Evolutionary conservation across 2,888 invertebrate genomes (phyloP).

Genomic region (Heliconius aoede): DNA sequence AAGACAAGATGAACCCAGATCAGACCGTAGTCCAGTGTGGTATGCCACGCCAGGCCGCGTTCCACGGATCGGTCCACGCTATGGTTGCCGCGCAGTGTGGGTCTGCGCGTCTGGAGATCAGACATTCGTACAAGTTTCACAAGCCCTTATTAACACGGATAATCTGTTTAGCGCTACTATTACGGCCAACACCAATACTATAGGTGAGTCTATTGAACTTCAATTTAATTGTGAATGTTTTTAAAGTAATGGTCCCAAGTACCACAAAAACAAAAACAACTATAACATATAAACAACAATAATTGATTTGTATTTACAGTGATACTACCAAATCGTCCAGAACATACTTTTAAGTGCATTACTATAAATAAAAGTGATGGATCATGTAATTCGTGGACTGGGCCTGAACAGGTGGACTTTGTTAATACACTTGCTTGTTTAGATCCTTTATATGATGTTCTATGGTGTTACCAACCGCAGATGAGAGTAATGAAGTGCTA

Average conservation of each 20-base stretch:
- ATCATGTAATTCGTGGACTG: constrained; percentile 92
- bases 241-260: background rate
- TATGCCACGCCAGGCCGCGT: constrained; percentile 89
- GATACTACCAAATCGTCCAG: constrained; percentile 91
- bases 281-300: background rate
- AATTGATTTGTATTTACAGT: constrained; percentile 78
- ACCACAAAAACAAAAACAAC: background rate
- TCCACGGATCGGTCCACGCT: constrained; percentile 91
- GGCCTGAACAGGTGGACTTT: constrained; percentile 93
- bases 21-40: constrained; percentile 85
- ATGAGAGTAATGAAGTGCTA: constrained; percentile 88
- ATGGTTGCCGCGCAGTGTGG: constrained; percentile 95
- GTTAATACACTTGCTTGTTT: constrained; percentile 90
- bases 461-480: constrained; percentile 94
- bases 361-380: constrained; percentile 96
- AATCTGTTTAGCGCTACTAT: constrained; percentile 94
- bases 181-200: constrained; percentile 92
- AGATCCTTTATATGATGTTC: constrained; percentile 95
- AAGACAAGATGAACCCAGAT: constrained; percentile 68
- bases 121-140: constrained; percentile 96
- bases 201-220: constrained; percentile 83
- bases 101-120: constrained; percentile 98
- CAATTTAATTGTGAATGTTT: background rate
- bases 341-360: constrained; percentile 92
- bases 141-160: constrained; percentile 95